These are phyloP conservation scores for Paradoxurus hermaphroditus DNA, from an alignment of 2,113 vertebrate genomes.

Conservation along the genomic window DNA sequence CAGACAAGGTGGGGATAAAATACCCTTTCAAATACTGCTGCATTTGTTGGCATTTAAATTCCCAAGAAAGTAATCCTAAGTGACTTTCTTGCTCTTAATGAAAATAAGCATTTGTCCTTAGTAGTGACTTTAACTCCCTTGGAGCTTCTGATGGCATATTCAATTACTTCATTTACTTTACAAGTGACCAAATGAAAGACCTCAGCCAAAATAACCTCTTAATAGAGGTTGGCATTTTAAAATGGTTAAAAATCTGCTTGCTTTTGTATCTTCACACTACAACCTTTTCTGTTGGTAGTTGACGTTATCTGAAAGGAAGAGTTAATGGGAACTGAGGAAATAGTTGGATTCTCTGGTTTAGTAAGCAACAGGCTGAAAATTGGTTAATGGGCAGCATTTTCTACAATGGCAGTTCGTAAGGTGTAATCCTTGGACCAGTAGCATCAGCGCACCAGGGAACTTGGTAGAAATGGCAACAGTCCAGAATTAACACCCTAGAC, in stretches of 20 bases:
- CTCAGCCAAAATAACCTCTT: neutral
- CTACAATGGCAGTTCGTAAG: neutral
- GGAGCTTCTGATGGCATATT: neutral
- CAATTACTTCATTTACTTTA: conserved; percentile 15
- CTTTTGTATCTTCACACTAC: neutral
- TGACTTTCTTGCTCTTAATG: neutral
- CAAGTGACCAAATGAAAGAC: conserved; percentile 7
- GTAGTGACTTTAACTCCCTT: neutral
- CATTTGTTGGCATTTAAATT: neutral
- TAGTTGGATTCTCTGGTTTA: neutral
- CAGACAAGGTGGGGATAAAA: neutral
- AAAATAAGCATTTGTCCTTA: neutral
- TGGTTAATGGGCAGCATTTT: neutral
- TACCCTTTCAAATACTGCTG: neutral
- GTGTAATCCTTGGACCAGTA: neutral
- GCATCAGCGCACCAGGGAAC: neutral
- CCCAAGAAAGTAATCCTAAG: conserved; percentile 29
- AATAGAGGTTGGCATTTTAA: neutral
- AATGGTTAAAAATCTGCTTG: neutral
- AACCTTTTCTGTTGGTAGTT: neutral
- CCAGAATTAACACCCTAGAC: neutral
- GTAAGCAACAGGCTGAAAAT: neutral
- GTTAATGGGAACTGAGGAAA: neutral
- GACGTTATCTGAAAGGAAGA: neutral
- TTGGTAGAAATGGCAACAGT: neutral